Evolutionary conservation across 2,797 vertebrate genomes (phyloP).

Genomic region (Enteromius anoplus): DNA sequence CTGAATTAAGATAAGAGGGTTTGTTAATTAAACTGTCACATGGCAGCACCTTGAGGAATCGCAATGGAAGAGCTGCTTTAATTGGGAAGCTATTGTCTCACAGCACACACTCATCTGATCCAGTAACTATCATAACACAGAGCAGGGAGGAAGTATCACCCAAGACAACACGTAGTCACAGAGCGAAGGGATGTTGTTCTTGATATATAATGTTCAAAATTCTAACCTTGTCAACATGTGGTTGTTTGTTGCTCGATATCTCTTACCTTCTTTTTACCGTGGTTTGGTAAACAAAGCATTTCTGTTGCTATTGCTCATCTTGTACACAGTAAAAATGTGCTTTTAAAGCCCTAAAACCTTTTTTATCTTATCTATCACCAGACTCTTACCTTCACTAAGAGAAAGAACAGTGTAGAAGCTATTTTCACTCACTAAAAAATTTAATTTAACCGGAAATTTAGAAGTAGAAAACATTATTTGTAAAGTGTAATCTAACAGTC

Average conservation of each 20-base stretch:
- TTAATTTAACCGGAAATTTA: background rate
- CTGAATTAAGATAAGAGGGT: conserved; percentile 82
- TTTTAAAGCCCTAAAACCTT: background rate
- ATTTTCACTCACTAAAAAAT: background rate
- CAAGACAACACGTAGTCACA: conserved; percentile 52
- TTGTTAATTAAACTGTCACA: conserved; percentile 85
- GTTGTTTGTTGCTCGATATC: background rate
- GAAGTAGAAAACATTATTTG: background rate
- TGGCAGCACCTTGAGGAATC: conserved; percentile 82
- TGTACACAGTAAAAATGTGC: background rate
- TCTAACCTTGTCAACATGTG: background rate
- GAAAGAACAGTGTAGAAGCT: no score
- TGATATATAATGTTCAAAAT: background rate
- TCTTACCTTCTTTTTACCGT: background rate
- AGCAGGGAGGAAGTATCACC: conserved; percentile 40
- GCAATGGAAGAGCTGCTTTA: conserved; percentile 75
- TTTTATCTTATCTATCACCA: no score
- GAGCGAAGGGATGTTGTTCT: conserved; percentile 13
- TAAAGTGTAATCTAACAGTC: background rate
- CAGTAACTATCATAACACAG: conserved; percentile 38
- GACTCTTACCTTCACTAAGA: no score
- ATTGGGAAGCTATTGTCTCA: conserved; percentile 78
- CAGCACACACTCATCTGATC: conserved; percentile 58
- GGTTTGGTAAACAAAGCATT: background rate
- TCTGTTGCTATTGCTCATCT: background rate